Evolutionary conservation across 2,888 invertebrate genomes (phyloP).

Genomic region (Xestoiulus laeticollis): DNA sequence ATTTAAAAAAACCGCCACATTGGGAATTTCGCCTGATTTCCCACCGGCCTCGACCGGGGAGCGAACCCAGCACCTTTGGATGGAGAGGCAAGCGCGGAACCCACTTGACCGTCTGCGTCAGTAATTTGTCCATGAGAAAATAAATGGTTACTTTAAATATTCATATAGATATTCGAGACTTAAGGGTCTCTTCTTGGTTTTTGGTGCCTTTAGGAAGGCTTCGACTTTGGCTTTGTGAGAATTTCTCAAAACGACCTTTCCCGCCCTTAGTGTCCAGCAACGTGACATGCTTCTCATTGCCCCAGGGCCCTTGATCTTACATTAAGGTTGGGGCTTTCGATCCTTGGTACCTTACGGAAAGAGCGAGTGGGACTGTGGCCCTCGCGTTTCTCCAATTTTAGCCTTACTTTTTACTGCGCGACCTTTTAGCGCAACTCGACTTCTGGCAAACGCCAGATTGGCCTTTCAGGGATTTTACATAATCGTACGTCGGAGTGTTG

Average conservation of each 20-base stretch:
- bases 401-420: constrained; percentile 19
- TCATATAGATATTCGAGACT: too few species aligned
- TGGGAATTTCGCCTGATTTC: too few species aligned
- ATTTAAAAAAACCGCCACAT: too few species aligned
- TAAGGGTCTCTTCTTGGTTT: too few species aligned
- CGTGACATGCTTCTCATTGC: background rate
- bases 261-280: background rate
- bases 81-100: too few species aligned
- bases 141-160: too few species aligned
- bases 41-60: too few species aligned
- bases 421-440: constrained; percentile 10
- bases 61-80: too few species aligned
- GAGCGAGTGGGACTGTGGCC: background rate
- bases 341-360: background rate
- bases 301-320: background rate
- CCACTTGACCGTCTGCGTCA: too few species aligned
- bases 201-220: too few species aligned
- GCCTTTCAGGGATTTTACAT: constrained; percentile 29
- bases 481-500: background rate
- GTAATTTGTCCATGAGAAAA: too few species aligned
- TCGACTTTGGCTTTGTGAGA: too few species aligned
- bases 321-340: background rate
- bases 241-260: background rate
- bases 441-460: background rate
- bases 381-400: background rate